A percentile compares a stretch with the other conserved stretches of the same genome.
phyloP scores from a whole-genome alignment of 2,888 invertebrate species.

The Agrotis clavis region DNA sequence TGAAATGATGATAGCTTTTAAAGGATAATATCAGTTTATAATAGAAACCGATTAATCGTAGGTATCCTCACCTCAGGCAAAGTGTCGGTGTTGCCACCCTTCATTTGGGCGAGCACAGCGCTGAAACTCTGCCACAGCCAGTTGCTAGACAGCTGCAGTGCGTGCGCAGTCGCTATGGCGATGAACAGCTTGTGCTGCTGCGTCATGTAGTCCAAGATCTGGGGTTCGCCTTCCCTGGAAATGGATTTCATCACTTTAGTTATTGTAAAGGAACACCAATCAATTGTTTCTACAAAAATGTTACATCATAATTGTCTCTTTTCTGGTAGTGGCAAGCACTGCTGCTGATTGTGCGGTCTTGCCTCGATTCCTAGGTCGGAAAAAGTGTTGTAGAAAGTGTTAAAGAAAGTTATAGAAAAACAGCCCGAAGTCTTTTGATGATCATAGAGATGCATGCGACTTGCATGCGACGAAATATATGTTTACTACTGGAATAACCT shows the following conservation, averaged over 20 bases:
- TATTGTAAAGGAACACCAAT: neutral
- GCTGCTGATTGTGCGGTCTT: too few species aligned
- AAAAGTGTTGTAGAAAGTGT: too few species aligned
- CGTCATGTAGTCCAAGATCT: constrained; percentile 97
- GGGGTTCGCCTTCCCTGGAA: constrained; percentile 94
- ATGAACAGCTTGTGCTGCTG: constrained; percentile 98
- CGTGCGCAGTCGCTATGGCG: constrained; percentile 95
- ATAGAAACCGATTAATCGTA: neutral
- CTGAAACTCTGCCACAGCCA: constrained; percentile 96
- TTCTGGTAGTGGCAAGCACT: too few species aligned
- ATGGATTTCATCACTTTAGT: neutral
- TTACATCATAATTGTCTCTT: too few species aligned
- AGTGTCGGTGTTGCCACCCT: constrained; percentile 94
- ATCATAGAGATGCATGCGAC: too few species aligned
- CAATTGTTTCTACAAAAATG: neutral
- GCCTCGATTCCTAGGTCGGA: too few species aligned
- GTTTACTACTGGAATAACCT: too few species aligned
- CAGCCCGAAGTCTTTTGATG: too few species aligned
- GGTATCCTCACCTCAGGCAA: constrained; percentile 93
- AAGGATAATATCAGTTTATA: too few species aligned
- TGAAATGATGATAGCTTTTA: too few species aligned
- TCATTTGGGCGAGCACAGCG: constrained; percentile 94
- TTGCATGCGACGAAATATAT: too few species aligned
- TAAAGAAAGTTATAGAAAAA: too few species aligned
- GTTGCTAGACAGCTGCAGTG: constrained; percentile 93